These are phyloP conservation scores for Phycodurus eques DNA, from an alignment of 2,113 vertebrate genomes.

Conservation along the genomic window DNA sequence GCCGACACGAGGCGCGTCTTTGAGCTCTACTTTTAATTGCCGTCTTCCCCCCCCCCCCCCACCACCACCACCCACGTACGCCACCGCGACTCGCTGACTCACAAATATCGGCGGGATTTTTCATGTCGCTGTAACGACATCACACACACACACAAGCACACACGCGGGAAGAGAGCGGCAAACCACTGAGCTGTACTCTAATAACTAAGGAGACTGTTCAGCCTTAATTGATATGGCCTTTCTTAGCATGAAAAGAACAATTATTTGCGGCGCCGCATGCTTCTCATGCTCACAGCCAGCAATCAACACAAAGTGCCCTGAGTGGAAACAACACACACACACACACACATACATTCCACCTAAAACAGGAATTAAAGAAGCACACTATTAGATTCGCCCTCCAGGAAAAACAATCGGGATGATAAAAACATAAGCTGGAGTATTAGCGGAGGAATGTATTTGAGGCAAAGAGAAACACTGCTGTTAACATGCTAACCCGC, in stretches of 20 bases:
- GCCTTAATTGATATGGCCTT: constrained; percentile 81
- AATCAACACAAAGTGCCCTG: constrained; percentile 71
- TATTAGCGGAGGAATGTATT: constrained; percentile 2
- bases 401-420: constrained; percentile 70
- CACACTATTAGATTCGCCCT: constrained; percentile 58
- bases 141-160: constrained; percentile 20
- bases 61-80: no score
- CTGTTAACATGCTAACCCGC: constrained; percentile 4
- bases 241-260: constrained; percentile 80
- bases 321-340: constrained; percentile 67
- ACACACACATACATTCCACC: constrained; percentile 2
- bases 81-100: constrained; percentile 3
- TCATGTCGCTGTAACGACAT: constrained; percentile 16
- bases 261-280: constrained; percentile 72
- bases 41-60: not conserved
- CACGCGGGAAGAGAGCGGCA: constrained; percentile 39
- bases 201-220: constrained; percentile 78
- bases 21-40: constrained; percentile 2
- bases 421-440: constrained; percentile 55
- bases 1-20: not conserved
- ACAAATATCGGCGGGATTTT: constrained; percentile 5
- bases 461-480: not conserved
- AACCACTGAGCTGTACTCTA: constrained; percentile 75
- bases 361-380: constrained; percentile 12
- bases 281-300: constrained; percentile 76